Evolutionary conservation across 2,797 vertebrate species (phyloP), one percentile per base, ranked within the genome.

Genomic region (Ctenopoma kingsleyae): DNA sequence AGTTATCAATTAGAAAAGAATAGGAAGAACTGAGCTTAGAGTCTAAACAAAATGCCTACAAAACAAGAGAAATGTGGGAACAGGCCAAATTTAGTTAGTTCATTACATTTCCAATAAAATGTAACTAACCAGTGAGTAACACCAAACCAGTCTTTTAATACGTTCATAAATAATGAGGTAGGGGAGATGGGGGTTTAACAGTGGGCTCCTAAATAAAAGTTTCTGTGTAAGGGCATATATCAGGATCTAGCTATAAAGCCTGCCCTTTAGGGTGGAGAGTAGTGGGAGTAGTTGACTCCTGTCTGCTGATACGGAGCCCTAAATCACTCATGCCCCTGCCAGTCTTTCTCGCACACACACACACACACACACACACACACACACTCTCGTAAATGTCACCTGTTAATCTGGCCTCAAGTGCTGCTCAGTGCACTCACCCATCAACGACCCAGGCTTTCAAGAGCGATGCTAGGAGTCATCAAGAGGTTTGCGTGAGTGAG

Each of bases 271-370:
- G 90, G 84, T 85, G 80, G 82, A 73, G 87, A 89, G 88, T 86
- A 92, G 82, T 90, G 85, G 86, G 90, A 92, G 93, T 90, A 93
- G 90, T 94, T 94, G 93, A 94, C 92, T 93, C 85, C 91, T 94
- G 91, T 93, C 92, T 89, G 87, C 85, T 94, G 92, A 93, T 91
- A 89, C 88, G 70, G 61, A 83, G 74, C 77, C 62, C 71, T 94
- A 94, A 89, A 95, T 95, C 94, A 94, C 88, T 92, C 91, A 90
- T 87, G 79, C 81, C 86, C 76, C 87, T 89, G 90, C 90, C 92
- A 91, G 80, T 91, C 89, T 90, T 76, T 11, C 89, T 63, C 84
- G 74, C 80, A 79, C 72, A 48, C 85, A 79, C 75, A 17, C 25
- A 60, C 85, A 71, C 74, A 9, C 71, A 59, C 89, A 65, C 84